Evolutionary conservation across 2,888 invertebrate species (phyloP).

Genomic region (Beris chalybata): DNA sequence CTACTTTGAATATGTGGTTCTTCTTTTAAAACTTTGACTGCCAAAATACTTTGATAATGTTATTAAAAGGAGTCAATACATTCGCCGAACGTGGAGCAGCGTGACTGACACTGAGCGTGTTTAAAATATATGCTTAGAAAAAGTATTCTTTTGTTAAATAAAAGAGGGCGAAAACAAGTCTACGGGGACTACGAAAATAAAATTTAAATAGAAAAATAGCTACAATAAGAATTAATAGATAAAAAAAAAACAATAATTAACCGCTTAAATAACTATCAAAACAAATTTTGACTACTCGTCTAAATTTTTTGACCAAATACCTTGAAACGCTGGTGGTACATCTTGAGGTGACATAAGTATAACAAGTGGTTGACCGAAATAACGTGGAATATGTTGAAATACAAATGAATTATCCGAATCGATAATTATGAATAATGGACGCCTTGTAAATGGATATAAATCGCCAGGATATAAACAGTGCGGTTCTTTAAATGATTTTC

Average conservation of each 20-base stretch:
- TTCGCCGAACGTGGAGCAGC: too few species aligned
- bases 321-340: conserved; percentile 80
- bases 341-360: conserved; percentile 93
- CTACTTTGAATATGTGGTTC: too few species aligned
- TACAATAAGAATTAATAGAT: not conserved
- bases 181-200: too few species aligned
- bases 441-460: conserved; percentile 87
- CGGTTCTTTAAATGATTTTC: conserved; percentile 64
- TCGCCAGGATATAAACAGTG: conserved; percentile 92
- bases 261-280: too few species aligned
- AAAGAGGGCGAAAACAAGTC: too few species aligned
- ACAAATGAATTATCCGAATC: conserved; percentile 95
- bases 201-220: too few species aligned
- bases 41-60: too few species aligned
- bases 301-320: conserved; percentile 54
- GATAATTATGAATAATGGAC: conserved; percentile 89
- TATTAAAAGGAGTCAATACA: too few species aligned
- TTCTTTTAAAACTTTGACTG: too few species aligned
- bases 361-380: conserved; percentile 92
- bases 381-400: conserved; percentile 85
- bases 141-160: too few species aligned
- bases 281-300: not conserved
- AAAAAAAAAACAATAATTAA: not conserved
- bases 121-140: too few species aligned
- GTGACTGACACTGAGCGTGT: too few species aligned